Evolutionary conservation across 35 echinoderm and acorn worm species (phyloP), one percentile per base, ranked within the genome.

Genomic region (Hemicentrotus pulcherrimus): DNA sequence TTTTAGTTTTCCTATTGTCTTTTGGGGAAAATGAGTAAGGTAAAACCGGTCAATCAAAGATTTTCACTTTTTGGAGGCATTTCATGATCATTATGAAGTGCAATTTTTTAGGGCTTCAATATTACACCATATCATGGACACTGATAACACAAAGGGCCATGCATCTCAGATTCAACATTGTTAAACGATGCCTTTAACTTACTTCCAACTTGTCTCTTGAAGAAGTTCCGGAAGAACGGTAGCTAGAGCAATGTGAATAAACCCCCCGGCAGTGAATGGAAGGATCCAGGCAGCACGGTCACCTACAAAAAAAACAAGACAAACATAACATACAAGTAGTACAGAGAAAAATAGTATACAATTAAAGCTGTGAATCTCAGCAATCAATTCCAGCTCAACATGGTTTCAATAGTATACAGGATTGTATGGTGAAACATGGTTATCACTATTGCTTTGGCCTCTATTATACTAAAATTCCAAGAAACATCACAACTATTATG

Each of bases 191-290:
- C 35, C 35, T 41, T 32, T 2, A 47, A 96, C 96, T 88, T 95
- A 98, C 97, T 86, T 97, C 91, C 95, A 90, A 55, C 88, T 96
- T 9, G 95, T 97, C 86, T 98, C 97, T 89, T 98, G 86, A 18
- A 97, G 95, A 11, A 98, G 46, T 70, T 98, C 97, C 33, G 97
- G 97, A 88, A 98, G 92, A 85, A 98, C 95, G 33, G 97, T 98
- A 31, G 97, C 97, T 88, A 98, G 85, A 24, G 97, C 96, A 87
- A 98, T 98, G 91, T 98, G 96, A 31, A 99, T 94, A 96, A 99
- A 99, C 19, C 97, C 98, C 94, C 98, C 98, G n/a, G 98, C 96
- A 91, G 98, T 99, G 70, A 99, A 99, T 98, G 98, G 98, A 95
- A 99, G 98, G 96, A 99, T 97, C 98, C 98, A 99, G 8, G 97